Conservation (phyloP, 92 coral and sea anemone genomes). For the Ricordea florida region DNA sequence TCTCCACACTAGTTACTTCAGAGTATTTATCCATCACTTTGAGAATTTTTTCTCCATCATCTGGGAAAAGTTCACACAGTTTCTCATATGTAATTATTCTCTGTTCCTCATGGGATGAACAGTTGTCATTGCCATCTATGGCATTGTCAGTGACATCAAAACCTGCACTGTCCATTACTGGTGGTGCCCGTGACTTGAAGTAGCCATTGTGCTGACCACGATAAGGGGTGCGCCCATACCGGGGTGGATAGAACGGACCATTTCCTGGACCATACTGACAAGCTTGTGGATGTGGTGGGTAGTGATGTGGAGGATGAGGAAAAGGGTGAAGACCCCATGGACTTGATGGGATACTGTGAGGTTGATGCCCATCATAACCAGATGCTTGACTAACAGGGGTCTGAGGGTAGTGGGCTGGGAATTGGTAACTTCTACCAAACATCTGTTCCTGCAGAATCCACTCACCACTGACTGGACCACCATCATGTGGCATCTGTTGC, state of each 20-base stretch:
- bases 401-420: conserved; percentile 28
- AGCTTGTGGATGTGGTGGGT: conserved; percentile 29
- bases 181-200: conserved; percentile 81
- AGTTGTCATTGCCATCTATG: neutral
- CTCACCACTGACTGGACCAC: conserved; percentile 39
- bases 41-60: conserved; percentile 71
- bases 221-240: conserved; percentile 41
- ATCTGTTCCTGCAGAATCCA: conserved; percentile 41
- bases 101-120: conserved; percentile 38
- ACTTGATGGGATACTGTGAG: conserved; percentile 7
- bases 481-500: conserved; percentile 25
- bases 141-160: conserved; percentile 69
- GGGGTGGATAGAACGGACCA: conserved; percentile 11
- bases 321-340: conserved; percentile 62
- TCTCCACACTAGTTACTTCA: conserved; percentile 49
- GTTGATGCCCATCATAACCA: conserved; percentile 41
- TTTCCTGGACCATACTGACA: conserved; percentile 33
- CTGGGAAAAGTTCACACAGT: conserved; percentile 76
- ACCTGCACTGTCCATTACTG: conserved; percentile 60
- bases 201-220: conserved; percentile 77
- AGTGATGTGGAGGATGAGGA: conserved; percentile 34
- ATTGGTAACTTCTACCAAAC: conserved; percentile 46
- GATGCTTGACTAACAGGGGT: conserved; percentile 29
- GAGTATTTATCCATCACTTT: conserved; percentile 72
- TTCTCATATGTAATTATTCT: conserved; percentile 74